A percentile compares a stretch with the other conserved stretches of the same genome.
phyloP scores from a whole-genome alignment of 2,113 vertebrate species.

The Corydoras maculifer region DNA sequence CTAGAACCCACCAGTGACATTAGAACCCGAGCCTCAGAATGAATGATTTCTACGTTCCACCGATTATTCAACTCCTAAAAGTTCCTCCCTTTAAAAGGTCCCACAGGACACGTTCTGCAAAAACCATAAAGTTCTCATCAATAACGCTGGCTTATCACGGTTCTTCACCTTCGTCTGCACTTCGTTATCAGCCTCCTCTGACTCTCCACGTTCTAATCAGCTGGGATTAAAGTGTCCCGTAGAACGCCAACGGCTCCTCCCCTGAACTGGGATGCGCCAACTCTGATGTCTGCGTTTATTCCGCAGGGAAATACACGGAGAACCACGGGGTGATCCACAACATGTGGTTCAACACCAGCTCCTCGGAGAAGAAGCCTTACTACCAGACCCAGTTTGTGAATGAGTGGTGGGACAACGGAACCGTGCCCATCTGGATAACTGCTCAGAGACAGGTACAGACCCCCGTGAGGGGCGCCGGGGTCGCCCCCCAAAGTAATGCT shows the following conservation, averaged over 20 bases:
- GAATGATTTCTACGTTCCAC: too few species aligned
- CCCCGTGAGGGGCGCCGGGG: too few species aligned
- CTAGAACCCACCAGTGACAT: too few species aligned
- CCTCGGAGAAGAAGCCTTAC: constrained; percentile 64
- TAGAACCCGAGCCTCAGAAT: too few species aligned
- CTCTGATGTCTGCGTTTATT: constrained; percentile 1
- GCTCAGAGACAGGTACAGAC: constrained; percentile 80
- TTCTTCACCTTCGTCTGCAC: neutral
- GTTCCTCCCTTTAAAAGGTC: too few species aligned
- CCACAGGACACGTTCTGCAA: too few species aligned
- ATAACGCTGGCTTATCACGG: neutral
- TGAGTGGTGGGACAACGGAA: constrained; percentile 88
- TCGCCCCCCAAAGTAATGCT: too few species aligned
- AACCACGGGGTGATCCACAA: constrained; percentile 89
- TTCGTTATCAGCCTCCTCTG: neutral
- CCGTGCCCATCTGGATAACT: constrained; percentile 89
- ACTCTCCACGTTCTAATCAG: too few species aligned
- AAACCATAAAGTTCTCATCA: neutral
- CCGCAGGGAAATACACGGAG: constrained; percentile 77
- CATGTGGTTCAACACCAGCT: constrained; percentile 82
- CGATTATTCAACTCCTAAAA: too few species aligned
- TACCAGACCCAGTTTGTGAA: constrained; percentile 67
- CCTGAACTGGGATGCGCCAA: too few species aligned
- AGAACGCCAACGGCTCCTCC: too few species aligned
- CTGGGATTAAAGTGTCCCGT: too few species aligned